Evolutionary conservation across 2,113 vertebrate genomes (phyloP).

Genomic region (Passer montanus): DNA sequence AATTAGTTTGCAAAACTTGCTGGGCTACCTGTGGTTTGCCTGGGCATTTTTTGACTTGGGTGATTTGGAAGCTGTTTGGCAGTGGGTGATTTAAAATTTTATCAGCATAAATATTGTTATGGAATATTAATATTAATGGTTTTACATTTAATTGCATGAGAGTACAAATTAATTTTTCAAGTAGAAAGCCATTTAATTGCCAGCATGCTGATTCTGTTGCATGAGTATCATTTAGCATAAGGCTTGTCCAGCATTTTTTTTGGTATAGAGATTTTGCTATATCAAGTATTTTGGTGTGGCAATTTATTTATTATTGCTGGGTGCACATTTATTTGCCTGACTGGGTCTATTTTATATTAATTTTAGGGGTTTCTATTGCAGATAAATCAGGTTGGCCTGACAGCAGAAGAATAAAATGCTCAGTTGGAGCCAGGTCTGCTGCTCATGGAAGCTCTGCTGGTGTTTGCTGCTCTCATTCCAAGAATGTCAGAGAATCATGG

Average conservation of each 20-base stretch:
- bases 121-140: neutral
- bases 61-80: neutral
- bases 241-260: neutral
- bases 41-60: neutral
- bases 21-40: neutral
- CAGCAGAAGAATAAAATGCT: neutral
- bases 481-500: neutral
- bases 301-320: neutral
- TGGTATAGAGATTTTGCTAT: neutral
- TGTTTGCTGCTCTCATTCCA: neutral
- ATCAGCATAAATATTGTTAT: neutral
- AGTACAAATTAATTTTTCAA: neutral
- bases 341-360: neutral
- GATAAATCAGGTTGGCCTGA: neutral
- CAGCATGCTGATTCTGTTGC: neutral
- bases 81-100: neutral
- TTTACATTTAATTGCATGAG: neutral
- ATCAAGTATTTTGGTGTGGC: neutral
- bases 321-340: neutral
- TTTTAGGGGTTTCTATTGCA: neutral
- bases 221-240: neutral
- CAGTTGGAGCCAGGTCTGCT: neutral
- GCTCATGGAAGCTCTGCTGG: neutral
- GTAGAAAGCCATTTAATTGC: slow-evolving; percentile 8
- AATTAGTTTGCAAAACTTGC: slow-evolving; percentile 16